phyloP scores from a whole-genome alignment of 2,797 vertebrate genomes.

The Cichlasoma orientale region DNA sequence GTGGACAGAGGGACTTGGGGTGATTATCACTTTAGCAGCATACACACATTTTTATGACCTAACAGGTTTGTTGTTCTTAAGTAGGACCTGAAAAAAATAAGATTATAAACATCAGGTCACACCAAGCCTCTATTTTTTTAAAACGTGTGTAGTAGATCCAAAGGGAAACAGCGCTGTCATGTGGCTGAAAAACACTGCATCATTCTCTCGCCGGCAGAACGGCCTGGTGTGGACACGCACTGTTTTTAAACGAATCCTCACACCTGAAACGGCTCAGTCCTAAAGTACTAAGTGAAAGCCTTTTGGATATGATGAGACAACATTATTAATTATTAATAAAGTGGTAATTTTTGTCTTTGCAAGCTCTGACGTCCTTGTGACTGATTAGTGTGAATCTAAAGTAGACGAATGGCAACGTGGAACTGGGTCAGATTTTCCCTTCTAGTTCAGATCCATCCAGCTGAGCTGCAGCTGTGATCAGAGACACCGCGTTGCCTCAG shows the following conservation, averaged over 20 bases:
- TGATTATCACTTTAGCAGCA: background rate
- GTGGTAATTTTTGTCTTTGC: background rate
- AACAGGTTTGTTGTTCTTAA: background rate
- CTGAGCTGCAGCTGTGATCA: background rate
- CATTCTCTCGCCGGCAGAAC: too few species aligned
- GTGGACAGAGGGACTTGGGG: background rate
- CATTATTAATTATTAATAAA: background rate
- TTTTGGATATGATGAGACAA: background rate
- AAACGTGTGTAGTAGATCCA: background rate
- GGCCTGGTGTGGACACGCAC: background rate
- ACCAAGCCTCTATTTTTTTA: background rate
- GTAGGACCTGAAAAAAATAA: background rate
- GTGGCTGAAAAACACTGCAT: background rate
- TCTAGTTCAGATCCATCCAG: background rate
- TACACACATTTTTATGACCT: background rate
- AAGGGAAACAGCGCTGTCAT: background rate
- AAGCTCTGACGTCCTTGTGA: background rate
- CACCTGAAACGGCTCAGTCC: background rate
- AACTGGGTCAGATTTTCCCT: background rate
- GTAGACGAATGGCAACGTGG: background rate
- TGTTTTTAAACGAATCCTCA: background rate
- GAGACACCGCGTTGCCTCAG: slow-evolving; percentile 49
- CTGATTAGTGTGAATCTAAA: slow-evolving; percentile 9
- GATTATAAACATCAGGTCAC: background rate
- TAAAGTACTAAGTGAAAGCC: background rate